phyloP scores from a whole-genome alignment of 2,797 vertebrate species.

The Lepilemur ruficaudatus region DNA sequence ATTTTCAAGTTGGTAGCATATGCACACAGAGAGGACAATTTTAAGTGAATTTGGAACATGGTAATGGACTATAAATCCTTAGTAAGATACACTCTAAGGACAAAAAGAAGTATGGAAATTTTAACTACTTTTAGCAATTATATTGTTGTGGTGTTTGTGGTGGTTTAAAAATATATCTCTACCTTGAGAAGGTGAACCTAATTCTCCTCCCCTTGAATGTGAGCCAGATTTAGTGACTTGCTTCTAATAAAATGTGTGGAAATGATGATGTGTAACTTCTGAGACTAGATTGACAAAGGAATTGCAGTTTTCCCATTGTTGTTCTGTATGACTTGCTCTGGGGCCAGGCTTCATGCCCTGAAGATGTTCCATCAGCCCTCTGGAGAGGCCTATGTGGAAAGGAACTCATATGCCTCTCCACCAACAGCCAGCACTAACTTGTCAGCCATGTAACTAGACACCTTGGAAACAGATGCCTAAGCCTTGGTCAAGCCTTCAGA shows the following conservation, averaged over 20 bases:
- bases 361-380: not conserved
- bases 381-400: not conserved
- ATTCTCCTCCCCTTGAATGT: not conserved
- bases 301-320: not conserved
- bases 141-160: not conserved
- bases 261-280: not conserved
- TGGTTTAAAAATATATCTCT: not conserved
- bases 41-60: not conserved
- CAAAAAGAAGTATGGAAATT: not conserved
- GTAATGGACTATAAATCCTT: not conserved
- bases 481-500: not conserved
- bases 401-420: not conserved
- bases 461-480: not conserved
- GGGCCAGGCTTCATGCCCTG: not conserved
- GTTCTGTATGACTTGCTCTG: not conserved
- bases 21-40: not conserved
- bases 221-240: not conserved
- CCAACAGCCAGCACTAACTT: not conserved
- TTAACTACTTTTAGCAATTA: not conserved
- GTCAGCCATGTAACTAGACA: not conserved
- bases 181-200: not conserved
- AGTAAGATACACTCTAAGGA: not conserved
- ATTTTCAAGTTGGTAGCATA: not conserved
- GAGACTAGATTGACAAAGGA: not conserved
- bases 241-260: not conserved